These are phyloP conservation scores for Drosophila mettleri DNA, from an alignment of 2,888 invertebrate genomes.

Conservation along the genomic window DNA sequence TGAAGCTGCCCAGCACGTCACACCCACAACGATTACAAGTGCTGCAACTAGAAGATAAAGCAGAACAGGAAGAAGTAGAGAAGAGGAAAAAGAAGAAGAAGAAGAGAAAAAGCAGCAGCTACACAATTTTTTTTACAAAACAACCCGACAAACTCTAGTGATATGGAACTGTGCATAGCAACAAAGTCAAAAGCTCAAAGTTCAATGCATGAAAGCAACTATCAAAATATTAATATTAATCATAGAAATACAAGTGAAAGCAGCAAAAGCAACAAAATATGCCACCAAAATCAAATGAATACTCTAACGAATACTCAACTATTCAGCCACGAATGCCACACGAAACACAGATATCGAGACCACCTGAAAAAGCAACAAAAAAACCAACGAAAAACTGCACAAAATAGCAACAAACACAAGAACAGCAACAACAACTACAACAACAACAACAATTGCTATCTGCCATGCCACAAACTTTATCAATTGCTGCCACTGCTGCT, in stretches of 20 bases:
- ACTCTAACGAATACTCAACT: conserved; percentile 53
- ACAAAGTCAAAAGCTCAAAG: conserved; percentile 75
- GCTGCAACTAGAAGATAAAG: conserved; percentile 37
- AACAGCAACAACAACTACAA: conserved; percentile 21
- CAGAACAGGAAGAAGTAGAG: not conserved
- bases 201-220: conserved; percentile 72
- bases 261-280: conserved; percentile 69
- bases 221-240: conserved; percentile 64
- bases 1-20: conserved; percentile 62
- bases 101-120: not conserved
- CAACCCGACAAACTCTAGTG: conserved; percentile 54
- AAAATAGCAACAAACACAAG: conserved; percentile 39
- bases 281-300: conserved; percentile 73
- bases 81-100: not conserved
- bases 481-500: conserved; percentile 54
- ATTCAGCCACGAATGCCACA: conserved; percentile 53
- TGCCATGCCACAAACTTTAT: conserved; percentile 43
- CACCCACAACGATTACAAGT: conserved; percentile 54
- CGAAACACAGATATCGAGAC: conserved; percentile 69
- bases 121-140: conserved; percentile 21
- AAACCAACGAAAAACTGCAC: conserved; percentile 72
- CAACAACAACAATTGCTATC: conserved; percentile 26
- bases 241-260: conserved; percentile 38
- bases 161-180: conserved; percentile 77
- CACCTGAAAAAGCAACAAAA: conserved; percentile 69